Evolutionary conservation across 2,888 invertebrate genomes (phyloP), one percentile per base, ranked within the genome.

Genomic region (Cephus rjabovi): DNA sequence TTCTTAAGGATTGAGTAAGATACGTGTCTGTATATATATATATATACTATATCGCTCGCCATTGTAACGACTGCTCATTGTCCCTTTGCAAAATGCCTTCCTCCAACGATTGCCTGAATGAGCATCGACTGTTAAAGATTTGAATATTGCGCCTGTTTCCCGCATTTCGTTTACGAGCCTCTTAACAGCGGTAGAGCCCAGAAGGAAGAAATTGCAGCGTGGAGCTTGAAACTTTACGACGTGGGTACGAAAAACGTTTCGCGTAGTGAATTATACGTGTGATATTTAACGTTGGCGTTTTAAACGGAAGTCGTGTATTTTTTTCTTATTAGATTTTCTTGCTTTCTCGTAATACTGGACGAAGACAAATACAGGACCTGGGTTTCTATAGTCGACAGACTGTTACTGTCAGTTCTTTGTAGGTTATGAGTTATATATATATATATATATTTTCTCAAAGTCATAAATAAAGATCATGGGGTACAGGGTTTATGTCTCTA

Each of bases 391-490:
- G 40, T 40, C 15, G 40, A 40, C 40, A 40, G 40, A 40, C 15
- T 15, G 40, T 40, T 40, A 40, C 15, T 40, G 40, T 40, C 40
- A 15, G 15, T 40, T 40, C 40, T 40, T 15, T 40, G 40, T 40
- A 40, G 40, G 15, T 40, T 40, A 40, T 40, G 40, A 40, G 40
- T 15, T 40, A 40, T 40, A 15, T 84, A 84, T 85, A 84, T 85
- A 79, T 73, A 84, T 85, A 84, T 85, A 83, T 83, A 79, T 73
- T 76, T 70, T 76, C 78, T 79, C 79, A 77, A 30, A 75, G 79
- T 81, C 81, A 79, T 84, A 85, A 85, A 84, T 83, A 84, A 82
- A 74, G 84, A 81, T 85, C 83, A 84, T 83, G 81, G 81, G 81
- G 40, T 40, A 40, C 40, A 40, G 40, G 15, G 40, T 40, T 40